Evolutionary conservation across 2,888 invertebrate species (phyloP).

Genomic region (Andrena bicolor): DNA sequence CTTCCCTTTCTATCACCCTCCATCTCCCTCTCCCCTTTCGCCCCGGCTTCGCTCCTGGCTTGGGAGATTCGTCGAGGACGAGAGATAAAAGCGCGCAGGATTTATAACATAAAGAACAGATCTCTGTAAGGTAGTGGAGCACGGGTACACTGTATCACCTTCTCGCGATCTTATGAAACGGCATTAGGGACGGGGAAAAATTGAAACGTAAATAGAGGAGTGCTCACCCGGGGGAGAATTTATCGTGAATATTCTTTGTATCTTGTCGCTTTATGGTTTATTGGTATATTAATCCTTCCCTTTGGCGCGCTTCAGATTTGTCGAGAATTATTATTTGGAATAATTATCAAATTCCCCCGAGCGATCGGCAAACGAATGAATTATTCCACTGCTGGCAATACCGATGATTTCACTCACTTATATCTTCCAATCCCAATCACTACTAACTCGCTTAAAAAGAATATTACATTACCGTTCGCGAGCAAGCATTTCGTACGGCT

Average conservation of each 20-base stretch:
- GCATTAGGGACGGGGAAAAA: constrained; percentile 18
- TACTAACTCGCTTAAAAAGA: not conserved
- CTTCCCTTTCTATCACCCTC: constrained; percentile 8
- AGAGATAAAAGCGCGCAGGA: constrained; percentile 56
- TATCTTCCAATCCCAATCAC: not conserved
- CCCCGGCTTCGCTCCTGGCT: constrained; percentile 11
- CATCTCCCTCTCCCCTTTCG: constrained; percentile 8
- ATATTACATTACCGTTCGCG: constrained; percentile 1
- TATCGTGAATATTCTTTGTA: not conserved
- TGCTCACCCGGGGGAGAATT: not conserved
- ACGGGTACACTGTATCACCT: constrained; percentile 39
- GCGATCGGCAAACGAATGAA: too few relatives aligned
- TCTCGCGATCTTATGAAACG: constrained; percentile 48
- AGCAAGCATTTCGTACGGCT: constrained; percentile 19
- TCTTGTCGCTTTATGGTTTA: not conserved
- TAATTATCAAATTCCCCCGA: too few relatives aligned
- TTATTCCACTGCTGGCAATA: not conserved
- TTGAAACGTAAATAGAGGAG: constrained; percentile 40
- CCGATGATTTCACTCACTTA: not conserved
- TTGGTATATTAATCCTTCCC: not conserved
- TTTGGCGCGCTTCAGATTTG: not conserved
- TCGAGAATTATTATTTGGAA: too few relatives aligned
- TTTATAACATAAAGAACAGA: constrained; percentile 58
- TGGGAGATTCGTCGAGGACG: constrained; percentile 49
- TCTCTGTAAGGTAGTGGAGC: constrained; percentile 43